Evolutionary conservation across 1,140 invertebrate genomes (phyloP), one percentile per base, ranked within the genome.

Genomic region (Rhyacophila brunnea): DNA sequence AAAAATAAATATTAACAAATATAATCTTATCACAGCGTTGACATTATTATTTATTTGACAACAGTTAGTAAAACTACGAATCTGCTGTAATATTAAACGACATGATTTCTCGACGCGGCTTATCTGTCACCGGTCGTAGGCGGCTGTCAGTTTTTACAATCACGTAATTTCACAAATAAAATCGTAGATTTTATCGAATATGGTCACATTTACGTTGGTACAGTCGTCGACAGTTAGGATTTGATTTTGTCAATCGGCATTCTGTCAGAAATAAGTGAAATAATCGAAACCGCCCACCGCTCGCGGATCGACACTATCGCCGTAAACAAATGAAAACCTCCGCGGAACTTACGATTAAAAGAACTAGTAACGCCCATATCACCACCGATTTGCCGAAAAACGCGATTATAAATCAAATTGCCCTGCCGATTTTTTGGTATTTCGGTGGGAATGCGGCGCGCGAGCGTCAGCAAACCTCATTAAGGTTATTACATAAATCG

Each of bases 401-500:
- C 11, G 11, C 38, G 3, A 40, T 15, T 40, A 28, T 28, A 15
- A 15, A 40, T 15, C 11, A 15, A 40, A 13, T 13, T 40, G 38
- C 11, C 38, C 38, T n/a, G n/a, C n/a, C n/a, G 34, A 28, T 28
- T 10, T n/a, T 34, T 34, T 15, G n/a, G 9, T 44, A 44, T 28
- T 7, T 7, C 10, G 45, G 19, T 48, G 13, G 23, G 34, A 42
- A 57, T 40, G 28, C 28, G 28, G 35, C 14, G 11, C 36, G n/a
- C 43, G 45, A 17, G 10, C 47, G 47, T 34, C 19, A 46, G 47
- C 17, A 17, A 28, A 38, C 34, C 36, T 23, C 53, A 47, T 28
- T 45, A 17, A 36, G 47, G 9, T 32, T 58, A 58, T 58, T 58
- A 58, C 55, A 51, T 51, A 58, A 58, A 58, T n/a, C 55, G 34